A percentile compares a stretch with the other conserved stretches of the same genome.
Conservation (phyloP, 2,888 invertebrate genomes). For the Morpho helenor region DNA sequence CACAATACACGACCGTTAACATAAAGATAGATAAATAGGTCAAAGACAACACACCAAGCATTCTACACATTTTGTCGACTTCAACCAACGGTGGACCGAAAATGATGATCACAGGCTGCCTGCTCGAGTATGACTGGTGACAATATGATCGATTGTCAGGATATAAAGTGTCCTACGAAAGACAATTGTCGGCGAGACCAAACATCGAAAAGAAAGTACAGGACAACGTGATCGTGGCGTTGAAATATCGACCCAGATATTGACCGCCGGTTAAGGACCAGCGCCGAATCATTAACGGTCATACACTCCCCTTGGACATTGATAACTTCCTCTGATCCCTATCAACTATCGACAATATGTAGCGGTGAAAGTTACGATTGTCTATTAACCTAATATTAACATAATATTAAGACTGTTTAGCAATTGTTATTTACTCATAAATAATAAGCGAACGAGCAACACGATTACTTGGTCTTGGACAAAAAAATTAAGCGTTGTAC, state of each 20-base stretch:
- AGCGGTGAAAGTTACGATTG: conserved; percentile 52
- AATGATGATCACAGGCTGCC: conserved; percentile 36
- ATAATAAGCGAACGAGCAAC: too few species aligned
- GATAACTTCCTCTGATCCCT: conserved; percentile 45
- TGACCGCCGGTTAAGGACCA: conserved; percentile 55
- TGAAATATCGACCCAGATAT: conserved; percentile 68
- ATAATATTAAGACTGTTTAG: not conserved
- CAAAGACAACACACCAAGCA: conserved; percentile 53
- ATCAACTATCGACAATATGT: conserved; percentile 34
- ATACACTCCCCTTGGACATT: conserved; percentile 53
- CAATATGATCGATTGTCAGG: conserved; percentile 56
- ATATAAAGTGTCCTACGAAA: conserved; percentile 72
- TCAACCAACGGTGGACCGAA: conserved; percentile 23
- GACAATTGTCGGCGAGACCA: conserved; percentile 69
- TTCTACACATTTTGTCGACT: conserved; percentile 55
- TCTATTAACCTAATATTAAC: not conserved
- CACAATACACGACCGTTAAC: conserved; percentile 52
- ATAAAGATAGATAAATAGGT: conserved; percentile 57
- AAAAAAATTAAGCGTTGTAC: too few species aligned
- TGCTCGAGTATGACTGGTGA: conserved; percentile 62
- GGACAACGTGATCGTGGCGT: conserved; percentile 68
- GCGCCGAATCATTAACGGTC: conserved; percentile 61
- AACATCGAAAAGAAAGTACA: conserved; percentile 72
- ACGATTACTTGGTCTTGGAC: too few species aligned
- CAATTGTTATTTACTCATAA: not conserved